A percentile compares a stretch with the other conserved stretches of the same genome.
phyloP scores from a whole-genome alignment of 2,797 vertebrate species.

The Sus cebifrons region DNA sequence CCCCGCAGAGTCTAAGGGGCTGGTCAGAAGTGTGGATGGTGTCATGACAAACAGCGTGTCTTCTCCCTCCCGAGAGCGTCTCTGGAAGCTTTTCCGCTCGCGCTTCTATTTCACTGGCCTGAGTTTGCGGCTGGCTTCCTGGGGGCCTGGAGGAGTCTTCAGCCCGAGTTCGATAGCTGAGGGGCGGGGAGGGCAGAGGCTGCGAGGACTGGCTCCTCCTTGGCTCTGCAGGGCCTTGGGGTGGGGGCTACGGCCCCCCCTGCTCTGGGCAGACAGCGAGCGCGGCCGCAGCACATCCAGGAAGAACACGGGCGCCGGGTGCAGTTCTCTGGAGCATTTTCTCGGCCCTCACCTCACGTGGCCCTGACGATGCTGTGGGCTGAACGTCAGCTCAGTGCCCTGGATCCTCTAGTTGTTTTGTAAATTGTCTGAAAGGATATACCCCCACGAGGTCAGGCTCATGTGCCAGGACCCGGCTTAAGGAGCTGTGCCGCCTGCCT shows the following conservation, averaged over 20 bases:
- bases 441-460: not conserved
- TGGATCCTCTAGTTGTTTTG: not conserved
- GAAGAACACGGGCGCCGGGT: not conserved
- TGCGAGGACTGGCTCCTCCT: not conserved
- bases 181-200: not conserved
- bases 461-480: not conserved
- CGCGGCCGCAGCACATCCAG: not conserved
- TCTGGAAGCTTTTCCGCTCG: not conserved
- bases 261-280: not conserved
- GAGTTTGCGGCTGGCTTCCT: not conserved
- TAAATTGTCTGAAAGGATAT: not conserved
- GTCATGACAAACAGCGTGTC: not conserved
- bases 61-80: not conserved
- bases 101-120: not conserved
- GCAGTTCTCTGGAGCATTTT: not conserved
- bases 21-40: not conserved
- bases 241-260: rapidly evolving
- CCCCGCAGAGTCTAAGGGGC: not conserved
- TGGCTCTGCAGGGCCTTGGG: not conserved
- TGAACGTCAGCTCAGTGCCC: not conserved
- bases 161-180: not conserved
- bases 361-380: not conserved
- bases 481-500: not conserved
- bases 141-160: not conserved
- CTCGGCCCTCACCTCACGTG: not conserved